Evolutionary conservation across 2,888 invertebrate genomes (phyloP).

Genomic region (Anoncus sp.): DNA sequence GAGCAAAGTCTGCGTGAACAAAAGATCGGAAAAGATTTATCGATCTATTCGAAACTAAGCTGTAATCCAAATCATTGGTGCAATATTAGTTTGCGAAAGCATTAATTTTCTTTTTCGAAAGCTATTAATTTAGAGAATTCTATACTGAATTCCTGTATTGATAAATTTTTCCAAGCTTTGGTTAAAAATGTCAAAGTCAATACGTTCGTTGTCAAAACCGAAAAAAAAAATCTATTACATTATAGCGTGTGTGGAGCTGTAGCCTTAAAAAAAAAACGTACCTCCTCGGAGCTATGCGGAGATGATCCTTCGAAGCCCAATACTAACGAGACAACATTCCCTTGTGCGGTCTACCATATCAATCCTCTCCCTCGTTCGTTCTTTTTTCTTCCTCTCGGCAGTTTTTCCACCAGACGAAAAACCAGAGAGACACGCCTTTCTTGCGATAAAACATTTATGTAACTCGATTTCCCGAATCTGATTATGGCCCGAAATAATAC

Average conservation of each 20-base stretch:
- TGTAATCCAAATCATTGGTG: no score
- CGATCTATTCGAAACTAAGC: no score
- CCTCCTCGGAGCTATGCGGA: slow-evolving; percentile 8
- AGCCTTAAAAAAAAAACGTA: slow-evolving; percentile 31
- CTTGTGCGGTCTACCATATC: slow-evolving; percentile 2
- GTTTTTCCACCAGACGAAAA: slow-evolving; percentile 20
- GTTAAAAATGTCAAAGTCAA: no score
- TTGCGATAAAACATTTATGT: neutral
- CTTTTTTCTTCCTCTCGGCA: slow-evolving; percentile 6
- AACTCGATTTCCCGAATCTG: neutral
- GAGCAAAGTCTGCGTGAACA: no score
- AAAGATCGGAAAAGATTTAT: no score
- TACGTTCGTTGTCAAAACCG: no score
- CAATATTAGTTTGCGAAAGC: no score
- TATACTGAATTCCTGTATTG: no score
- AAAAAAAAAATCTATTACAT: slow-evolving; percentile 35
- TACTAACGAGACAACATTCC: slow-evolving; percentile 40
- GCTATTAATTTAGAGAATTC: no score
- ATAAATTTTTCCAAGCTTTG: no score
- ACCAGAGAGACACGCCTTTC: neutral
- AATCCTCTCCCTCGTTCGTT: neutral
- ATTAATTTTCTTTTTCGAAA: no score
- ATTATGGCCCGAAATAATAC: neutral
- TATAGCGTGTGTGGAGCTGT: slow-evolving; percentile 14
- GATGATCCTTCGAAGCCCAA: slow-evolving; percentile 8